Base-by-base conservation (phyloP, 2,797 vertebrate genomes). In the Adrianichthys oophorus region DNA sequence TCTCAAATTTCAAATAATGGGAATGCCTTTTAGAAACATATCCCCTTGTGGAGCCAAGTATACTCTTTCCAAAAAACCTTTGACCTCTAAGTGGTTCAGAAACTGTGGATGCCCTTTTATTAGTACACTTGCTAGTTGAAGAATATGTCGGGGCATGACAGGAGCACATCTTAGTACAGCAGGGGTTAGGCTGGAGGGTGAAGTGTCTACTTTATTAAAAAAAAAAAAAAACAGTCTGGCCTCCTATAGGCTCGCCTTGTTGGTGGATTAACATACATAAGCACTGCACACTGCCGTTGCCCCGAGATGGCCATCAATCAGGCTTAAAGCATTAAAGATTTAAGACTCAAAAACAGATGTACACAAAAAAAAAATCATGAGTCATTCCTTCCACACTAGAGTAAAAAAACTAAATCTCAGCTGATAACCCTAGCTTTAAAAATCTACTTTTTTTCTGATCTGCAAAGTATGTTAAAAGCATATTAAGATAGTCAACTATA, bases 231-330 rank as follows among this genome's bases (percentile, higher is more conserved):
- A 88, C 84, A 87, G 86, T 77, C 72, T n/a, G 50, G 65, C 56
- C 50, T 84, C 76, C 5, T 29, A 87, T 85, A 69, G 83, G 80
- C 85, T 80, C 73, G 65, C 45, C 83, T 85, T 65, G 66, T 79
- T 72, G 57, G 72, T 74, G 85, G 84, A 89, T 88, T 87, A 86
- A 74, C 83, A 83, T 78, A 82, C 84, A 83, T 78, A 82, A 67
- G 70, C 58, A 43, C 59, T 67, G 62, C 64, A 62, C 62, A 78
- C 70, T 75, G 64, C 76, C 79, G 59, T 68, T 85, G 74, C 78
- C 85, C 85, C 80, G 85, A 88, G 74, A 88, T 84, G 88, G 85
- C 70, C 82, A 86, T 84, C 79, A 66, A 79, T 82, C 82, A 79
- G 69, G 57, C 72, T 21, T 52, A 5, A 66, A 69, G 81, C 80